These are phyloP conservation scores for Tholera decimalis DNA, from an alignment of 2,888 invertebrate species.

Conservation along the genomic window DNA sequence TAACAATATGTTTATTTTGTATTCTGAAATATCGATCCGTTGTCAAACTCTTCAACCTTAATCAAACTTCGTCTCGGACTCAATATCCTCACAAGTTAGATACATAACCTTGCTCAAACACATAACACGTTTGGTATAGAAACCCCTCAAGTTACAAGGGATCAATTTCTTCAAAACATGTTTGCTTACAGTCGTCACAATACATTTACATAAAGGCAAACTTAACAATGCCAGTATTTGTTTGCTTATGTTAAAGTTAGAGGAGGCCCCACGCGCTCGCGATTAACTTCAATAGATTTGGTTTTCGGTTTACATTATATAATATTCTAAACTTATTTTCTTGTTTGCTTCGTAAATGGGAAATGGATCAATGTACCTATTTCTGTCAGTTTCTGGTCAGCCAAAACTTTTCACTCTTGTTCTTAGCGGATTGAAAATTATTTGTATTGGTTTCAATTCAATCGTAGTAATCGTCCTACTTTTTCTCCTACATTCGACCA, in stretches of 20 bases:
- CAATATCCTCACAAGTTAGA: slow-evolving; percentile 12
- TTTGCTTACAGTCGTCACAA: slow-evolving; percentile 49
- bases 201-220: slow-evolving; percentile 56
- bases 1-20: slow-evolving; percentile 14
- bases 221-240: slow-evolving; percentile 57
- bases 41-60: slow-evolving; percentile 23
- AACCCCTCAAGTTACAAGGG: slow-evolving; percentile 55
- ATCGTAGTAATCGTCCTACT: neutral
- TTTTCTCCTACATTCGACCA: too few relatives aligned
- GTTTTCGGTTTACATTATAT: slow-evolving; percentile 25
- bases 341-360: neutral
- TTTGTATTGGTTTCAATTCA: neutral
- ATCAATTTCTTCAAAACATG: slow-evolving; percentile 56
- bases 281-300: slow-evolving; percentile 39
- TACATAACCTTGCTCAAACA: slow-evolving; percentile 38
- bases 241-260: slow-evolving; percentile 52
- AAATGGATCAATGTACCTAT: neutral
- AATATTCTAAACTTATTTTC: slow-evolving; percentile 15
- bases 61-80: slow-evolving; percentile 27
- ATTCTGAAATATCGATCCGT: slow-evolving; percentile 4
- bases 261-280: slow-evolving; percentile 54
- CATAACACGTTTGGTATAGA: slow-evolving; percentile 33
- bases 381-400: neutral
- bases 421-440: neutral
- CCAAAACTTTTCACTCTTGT: neutral